Evolutionary conservation across 2,797 vertebrate genomes (phyloP).

Genomic region (Echeneis naucrates): DNA sequence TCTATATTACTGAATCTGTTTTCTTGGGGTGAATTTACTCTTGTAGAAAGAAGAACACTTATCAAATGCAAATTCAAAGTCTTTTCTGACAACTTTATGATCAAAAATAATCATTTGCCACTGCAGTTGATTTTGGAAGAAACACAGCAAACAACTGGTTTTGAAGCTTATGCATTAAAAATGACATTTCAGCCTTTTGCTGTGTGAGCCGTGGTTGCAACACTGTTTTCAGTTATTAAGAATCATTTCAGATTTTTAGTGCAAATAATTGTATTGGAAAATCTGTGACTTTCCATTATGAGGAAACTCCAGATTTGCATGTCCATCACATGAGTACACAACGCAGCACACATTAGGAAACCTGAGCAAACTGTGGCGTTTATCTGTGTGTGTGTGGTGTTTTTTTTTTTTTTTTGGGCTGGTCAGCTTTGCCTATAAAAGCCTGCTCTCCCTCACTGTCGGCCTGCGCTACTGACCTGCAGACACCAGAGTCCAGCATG

Average conservation of each 20-base stretch:
- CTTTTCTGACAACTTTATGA: not conserved
- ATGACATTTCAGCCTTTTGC: not conserved
- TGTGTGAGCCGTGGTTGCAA: not conserved
- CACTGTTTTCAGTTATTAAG: not conserved
- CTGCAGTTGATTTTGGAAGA: too few relatives aligned
- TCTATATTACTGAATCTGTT: not conserved
- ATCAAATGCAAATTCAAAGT: too few relatives aligned
- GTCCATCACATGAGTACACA: conserved; percentile 47
- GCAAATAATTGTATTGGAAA: conserved; percentile 9
- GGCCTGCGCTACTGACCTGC: conserved; percentile 53
- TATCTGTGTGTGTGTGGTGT: conserved; percentile 16
- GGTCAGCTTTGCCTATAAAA: conserved; percentile 75
- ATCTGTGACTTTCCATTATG: conserved; percentile 55
- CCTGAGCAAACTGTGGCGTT: conserved; percentile 58
- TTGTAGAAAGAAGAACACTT: not conserved
- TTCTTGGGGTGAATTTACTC: not conserved
- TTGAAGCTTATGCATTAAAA: not conserved
- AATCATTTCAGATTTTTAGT: not conserved
- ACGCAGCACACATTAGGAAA: conserved; percentile 68
- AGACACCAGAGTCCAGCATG: conserved; percentile 72
- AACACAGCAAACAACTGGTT: not conserved
- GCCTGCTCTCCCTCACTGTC: not conserved
- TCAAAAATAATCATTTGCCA: conserved; percentile 1
- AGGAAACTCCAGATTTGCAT: conserved; percentile 44
- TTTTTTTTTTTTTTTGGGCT: conserved; percentile 7